Evolutionary conservation across 2,797 vertebrate species (phyloP).

Genomic region (Saxicola maurus): DNA sequence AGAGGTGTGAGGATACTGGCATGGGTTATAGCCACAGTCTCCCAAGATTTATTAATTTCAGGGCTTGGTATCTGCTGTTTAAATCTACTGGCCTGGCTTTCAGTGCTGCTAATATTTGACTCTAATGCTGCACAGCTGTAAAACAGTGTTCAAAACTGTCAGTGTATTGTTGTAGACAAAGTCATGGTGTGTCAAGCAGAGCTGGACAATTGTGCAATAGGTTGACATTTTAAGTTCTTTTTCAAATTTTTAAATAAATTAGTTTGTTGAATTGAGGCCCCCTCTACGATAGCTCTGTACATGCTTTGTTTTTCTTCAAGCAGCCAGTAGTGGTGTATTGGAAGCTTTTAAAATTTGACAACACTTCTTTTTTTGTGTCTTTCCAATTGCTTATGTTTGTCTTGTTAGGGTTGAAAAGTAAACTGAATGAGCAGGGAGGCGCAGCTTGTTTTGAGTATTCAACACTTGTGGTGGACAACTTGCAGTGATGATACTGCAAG

Average conservation of each 20-base stretch:
- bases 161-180: background rate
- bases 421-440: background rate
- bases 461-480: background rate
- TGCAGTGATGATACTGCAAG: background rate
- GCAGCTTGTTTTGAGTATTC: background rate
- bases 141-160: background rate
- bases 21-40: background rate
- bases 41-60: background rate
- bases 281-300: background rate
- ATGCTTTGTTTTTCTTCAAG: background rate
- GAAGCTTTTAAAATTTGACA: background rate
- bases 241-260: background rate
- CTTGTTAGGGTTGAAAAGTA: background rate
- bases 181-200: background rate
- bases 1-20: background rate
- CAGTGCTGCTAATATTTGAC: background rate
- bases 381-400: background rate
- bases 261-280: background rate
- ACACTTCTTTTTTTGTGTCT: background rate
- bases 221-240: background rate
- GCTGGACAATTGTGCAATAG: background rate
- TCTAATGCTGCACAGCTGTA: background rate
- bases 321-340: background rate
- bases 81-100: background rate
- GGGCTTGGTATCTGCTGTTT: background rate